Evolutionary conservation across 2,113 vertebrate species (phyloP).

Genomic region (Saiga tatarica): DNA sequence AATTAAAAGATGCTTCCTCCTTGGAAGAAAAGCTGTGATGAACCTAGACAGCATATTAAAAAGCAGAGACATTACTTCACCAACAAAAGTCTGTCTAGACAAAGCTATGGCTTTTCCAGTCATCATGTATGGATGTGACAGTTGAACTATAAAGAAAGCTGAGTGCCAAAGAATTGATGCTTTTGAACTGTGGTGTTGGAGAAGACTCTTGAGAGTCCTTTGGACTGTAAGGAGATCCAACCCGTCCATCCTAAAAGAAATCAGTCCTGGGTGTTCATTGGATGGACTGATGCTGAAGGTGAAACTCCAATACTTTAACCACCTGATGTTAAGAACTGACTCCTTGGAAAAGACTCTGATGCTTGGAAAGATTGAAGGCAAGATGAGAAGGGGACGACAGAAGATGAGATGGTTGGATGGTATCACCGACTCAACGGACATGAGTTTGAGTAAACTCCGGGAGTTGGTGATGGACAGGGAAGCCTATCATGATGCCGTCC

Average conservation of each 20-base stretch:
- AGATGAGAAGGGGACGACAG: neutral
- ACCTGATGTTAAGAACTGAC: neutral
- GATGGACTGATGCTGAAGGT: neutral
- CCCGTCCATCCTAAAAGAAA: neutral
- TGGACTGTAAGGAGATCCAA: neutral
- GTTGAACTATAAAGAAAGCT: neutral
- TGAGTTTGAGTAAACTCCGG: neutral
- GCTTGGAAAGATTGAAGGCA: neutral
- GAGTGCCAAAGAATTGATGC: neutral
- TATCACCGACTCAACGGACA: neutral
- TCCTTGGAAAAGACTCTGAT: neutral
- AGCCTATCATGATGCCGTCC: neutral
- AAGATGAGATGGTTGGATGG: neutral
- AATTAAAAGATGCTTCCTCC: neutral
- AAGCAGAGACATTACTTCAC: neutral
- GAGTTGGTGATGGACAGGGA: neutral
- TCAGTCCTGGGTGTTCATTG: neutral
- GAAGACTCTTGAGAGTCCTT: neutral
- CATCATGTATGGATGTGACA: neutral
- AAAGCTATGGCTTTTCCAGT: neutral
- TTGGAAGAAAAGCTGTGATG: neutral
- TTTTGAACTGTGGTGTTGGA: neutral
- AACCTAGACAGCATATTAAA: neutral
- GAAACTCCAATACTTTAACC: neutral
- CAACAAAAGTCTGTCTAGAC: neutral